A percentile compares a stretch with the other conserved stretches of the same genome.
Evolutionary conservation across 2,797 vertebrate genomes (phyloP).

Genomic region (Choloepus didactylus): DNA sequence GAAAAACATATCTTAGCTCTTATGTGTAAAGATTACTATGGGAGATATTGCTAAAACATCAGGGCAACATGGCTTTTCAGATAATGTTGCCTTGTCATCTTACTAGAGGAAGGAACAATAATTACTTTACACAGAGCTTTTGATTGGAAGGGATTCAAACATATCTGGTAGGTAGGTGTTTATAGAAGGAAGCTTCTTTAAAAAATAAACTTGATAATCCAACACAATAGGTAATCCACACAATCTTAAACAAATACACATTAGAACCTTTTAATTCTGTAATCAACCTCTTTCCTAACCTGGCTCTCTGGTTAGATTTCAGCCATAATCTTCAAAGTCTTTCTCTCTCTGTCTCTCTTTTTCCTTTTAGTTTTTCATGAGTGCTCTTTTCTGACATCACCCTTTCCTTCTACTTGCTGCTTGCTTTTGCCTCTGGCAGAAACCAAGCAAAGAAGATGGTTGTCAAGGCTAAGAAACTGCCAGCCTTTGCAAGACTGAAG

Average conservation of each 20-base stretch:
- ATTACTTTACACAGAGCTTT: not conserved
- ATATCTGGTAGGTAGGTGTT: not conserved
- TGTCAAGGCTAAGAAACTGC: not conserved
- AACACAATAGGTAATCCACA: not conserved
- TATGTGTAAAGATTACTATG: conserved; percentile 18
- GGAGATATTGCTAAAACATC: not conserved
- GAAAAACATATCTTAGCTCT: not conserved
- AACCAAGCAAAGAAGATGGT: conserved; percentile 56
- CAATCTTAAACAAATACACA: conserved; percentile 1
- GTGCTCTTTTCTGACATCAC: not conserved
- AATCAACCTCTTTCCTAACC: not conserved
- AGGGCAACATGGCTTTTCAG: not conserved
- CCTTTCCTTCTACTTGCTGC: not conserved
- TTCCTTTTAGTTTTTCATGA: not conserved
- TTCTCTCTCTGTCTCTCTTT: not conserved
- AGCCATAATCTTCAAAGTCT: not conserved
- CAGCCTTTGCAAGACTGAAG: not conserved
- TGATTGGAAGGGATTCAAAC: not conserved
- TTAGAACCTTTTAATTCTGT: not conserved
- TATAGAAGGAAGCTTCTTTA: not conserved
- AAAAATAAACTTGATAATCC: not conserved
- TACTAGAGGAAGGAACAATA: not conserved
- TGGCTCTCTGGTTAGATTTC: conserved; percentile 14
- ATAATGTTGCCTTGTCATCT: not conserved
- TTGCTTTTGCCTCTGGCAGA: conserved; percentile 67